phyloP scores from a whole-genome alignment of 2,888 invertebrate species.

The Plebejus melissa region DNA sequence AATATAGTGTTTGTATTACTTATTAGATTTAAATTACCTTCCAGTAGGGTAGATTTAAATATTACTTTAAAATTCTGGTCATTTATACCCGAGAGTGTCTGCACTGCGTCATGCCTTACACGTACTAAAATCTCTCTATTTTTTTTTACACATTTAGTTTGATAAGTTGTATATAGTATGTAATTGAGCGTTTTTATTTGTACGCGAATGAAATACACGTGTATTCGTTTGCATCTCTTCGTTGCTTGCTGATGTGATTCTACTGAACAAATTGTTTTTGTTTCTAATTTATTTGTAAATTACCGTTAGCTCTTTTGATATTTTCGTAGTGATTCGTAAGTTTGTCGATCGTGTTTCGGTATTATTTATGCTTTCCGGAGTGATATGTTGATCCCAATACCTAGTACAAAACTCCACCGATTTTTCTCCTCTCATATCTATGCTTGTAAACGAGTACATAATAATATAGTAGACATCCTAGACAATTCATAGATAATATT shows the following conservation, averaged over 20 bases:
- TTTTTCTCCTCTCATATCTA: conserved; percentile 31
- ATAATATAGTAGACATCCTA: conserved; percentile 46
- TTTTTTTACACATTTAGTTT: conserved; percentile 55
- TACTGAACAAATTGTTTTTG: conserved; percentile 76
- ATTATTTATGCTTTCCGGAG: conserved; percentile 34
- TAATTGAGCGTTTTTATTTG: conserved; percentile 54
- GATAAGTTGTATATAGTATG: conserved; percentile 61
- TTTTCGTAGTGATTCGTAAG: conserved; percentile 44
- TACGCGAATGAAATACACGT: conserved; percentile 45
- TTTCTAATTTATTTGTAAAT: conserved; percentile 77
- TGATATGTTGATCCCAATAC: conserved; percentile 65
- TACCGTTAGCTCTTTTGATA: conserved; percentile 64
- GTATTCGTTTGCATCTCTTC: conserved; percentile 33
- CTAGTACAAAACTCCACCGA: conserved; percentile 53
- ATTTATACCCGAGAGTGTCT: conserved; percentile 43
- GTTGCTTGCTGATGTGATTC: conserved; percentile 61
- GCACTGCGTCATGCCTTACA: conserved; percentile 43
- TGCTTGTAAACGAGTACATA: conserved; percentile 27
- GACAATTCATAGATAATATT: conserved; percentile 51
- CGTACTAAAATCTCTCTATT: conserved; percentile 67
- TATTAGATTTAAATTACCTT: conserved; percentile 49
- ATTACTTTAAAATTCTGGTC: conserved; percentile 51
- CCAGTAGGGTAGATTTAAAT: conserved; percentile 42
- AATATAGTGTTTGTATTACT: conserved; percentile 58
- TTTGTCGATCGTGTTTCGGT: conserved; percentile 40